phyloP scores from a whole-genome alignment of 2,888 invertebrate genomes.

The Dynastes hyllus region DNA sequence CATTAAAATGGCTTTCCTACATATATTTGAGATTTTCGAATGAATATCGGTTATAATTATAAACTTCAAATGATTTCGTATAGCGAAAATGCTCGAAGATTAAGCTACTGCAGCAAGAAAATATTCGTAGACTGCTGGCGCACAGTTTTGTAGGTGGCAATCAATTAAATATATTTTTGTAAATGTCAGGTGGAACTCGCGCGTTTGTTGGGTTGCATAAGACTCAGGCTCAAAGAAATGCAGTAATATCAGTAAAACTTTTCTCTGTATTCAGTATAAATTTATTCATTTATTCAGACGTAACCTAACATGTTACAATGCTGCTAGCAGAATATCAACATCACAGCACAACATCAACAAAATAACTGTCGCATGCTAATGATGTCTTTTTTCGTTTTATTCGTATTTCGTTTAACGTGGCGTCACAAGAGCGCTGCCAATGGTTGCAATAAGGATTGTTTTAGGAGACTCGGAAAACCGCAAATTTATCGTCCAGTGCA shows the following conservation, averaged over 20 bases:
- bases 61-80: neutral
- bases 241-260: neutral
- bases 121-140: neutral
- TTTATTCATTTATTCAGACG: no score
- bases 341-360: no score
- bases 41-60: neutral
- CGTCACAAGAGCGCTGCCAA: no score
- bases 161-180: neutral
- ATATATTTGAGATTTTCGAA: neutral
- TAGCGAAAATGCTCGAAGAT: neutral
- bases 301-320: no score
- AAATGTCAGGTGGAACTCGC: neutral
- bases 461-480: no score
- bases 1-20: neutral
- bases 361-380: no score
- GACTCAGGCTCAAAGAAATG: neutral
- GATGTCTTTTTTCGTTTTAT: no score
- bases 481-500: no score
- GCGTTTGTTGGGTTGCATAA: conserved; percentile 12
- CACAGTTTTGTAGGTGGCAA: neutral
- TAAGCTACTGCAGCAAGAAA: neutral
- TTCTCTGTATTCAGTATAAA: no score
- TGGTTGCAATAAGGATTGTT: no score
- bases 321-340: no score
- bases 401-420: no score